Evolutionary conservation across 2,888 invertebrate genomes (phyloP), one percentile per base, ranked within the genome.

Genomic region (Heteropelma amictum): DNA sequence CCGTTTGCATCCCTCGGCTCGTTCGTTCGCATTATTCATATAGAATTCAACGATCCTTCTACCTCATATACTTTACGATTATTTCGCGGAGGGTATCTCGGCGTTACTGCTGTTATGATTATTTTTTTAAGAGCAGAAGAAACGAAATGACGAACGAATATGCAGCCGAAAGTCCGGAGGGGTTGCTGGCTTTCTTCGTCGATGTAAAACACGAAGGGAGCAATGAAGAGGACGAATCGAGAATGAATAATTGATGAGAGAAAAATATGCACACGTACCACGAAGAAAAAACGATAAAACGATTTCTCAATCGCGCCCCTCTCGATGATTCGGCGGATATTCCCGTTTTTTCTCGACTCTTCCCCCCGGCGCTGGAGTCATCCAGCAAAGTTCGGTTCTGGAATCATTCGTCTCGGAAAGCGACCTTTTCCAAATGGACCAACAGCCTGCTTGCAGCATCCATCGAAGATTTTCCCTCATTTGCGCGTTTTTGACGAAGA

Each of bases 21-120:
- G 60, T 14, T 53, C 65, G 69, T 54, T 12, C 69, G 69, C 69
- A 74, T 79, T 77, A 83, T 82, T 83, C 80, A 79, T 83, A 64
- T 42, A 35, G 83, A n/a, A n/a, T 83, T 82, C 68, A 40, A 82
- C 81, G 81, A 85, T 85, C 81, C 85, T 87, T 87, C 87, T 87
- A 85, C 82, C 84, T 86, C 87, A 86, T 87, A 84, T 87, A 86
- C 80, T 86, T 87, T 87, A 86, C 83, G 86, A 84, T 84, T 82
- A 78, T 79, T 72, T 67, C 45, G 61, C 54, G 65, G 38, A 23
- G 64, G 51, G 60, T 33, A 14, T 49, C 17, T 33, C n/a, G 23
- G 2, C 6, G 17, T 21, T 53, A 28, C 51, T 53, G 28, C 23
- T 21, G 42, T 51, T 19, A 8, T 14, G 26, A 14, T 54, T 53